These are phyloP conservation scores for Ectemnius continuus DNA, from an alignment of 2,888 invertebrate genomes.

Conservation along the genomic window DNA sequence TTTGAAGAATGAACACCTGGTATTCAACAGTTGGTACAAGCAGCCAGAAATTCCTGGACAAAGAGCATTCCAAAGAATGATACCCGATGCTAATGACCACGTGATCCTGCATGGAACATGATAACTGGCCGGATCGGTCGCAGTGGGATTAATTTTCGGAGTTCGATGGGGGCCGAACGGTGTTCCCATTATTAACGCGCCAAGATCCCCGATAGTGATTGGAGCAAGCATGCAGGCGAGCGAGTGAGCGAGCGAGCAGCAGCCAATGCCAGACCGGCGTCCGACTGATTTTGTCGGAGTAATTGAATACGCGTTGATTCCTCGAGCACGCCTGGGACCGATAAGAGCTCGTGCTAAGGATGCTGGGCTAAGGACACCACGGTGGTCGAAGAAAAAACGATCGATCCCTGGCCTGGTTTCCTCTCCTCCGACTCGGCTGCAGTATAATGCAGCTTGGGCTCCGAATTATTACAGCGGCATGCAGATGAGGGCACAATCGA, in stretches of 20 bases:
- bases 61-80: no score
- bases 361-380: background rate
- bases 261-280: slow-evolving; percentile 14
- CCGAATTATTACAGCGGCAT: slow-evolving; percentile 64
- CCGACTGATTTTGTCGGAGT: slow-evolving; percentile 50
- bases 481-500: slow-evolving; percentile 64
- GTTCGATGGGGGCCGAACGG: slow-evolving; percentile 26
- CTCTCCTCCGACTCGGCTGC: slow-evolving; percentile 24
- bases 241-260: slow-evolving; percentile 20
- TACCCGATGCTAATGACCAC: no score
- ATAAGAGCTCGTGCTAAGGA: slow-evolving; percentile 14
- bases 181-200: slow-evolving; percentile 43
- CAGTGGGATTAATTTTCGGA: background rate
- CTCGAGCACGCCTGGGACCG: slow-evolving; percentile 20
- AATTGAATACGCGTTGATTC: slow-evolving; percentile 56
- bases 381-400: slow-evolving; percentile 37
- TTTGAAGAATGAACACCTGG: no score
- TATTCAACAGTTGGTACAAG: no score
- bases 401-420: slow-evolving; percentile 66
- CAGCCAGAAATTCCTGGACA: no score
- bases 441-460: slow-evolving; percentile 52
- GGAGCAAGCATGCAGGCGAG: slow-evolving; percentile 28
- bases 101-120: background rate
- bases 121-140: slow-evolving; percentile 10
- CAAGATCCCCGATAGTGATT: slow-evolving; percentile 50